Percentiles rank a stretch among this genome's conserved stretches.
phyloP scores from a whole-genome alignment of 2,797 vertebrate species.

The Oreortyx pictus region DNA sequence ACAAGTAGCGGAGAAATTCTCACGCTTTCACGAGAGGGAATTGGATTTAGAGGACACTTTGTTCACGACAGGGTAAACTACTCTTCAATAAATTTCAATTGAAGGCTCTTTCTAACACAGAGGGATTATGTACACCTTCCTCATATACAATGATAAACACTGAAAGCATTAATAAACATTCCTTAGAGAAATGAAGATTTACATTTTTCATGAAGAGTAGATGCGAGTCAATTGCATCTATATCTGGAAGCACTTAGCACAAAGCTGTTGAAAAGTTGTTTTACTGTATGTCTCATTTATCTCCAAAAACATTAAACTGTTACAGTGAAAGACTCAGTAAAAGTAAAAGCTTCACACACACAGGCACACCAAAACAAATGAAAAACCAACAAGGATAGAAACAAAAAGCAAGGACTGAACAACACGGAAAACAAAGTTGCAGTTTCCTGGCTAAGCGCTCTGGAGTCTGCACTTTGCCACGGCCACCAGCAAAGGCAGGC shows the following conservation, averaged over 20 bases:
- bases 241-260: slow-evolving; percentile 16
- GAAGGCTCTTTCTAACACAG: slow-evolving; percentile 52
- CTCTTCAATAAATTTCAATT: slow-evolving; percentile 62
- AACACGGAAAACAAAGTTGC: background rate
- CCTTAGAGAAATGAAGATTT: slow-evolving; percentile 22
- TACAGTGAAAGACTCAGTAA: background rate
- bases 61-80: slow-evolving; percentile 61
- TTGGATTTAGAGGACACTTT: slow-evolving; percentile 65
- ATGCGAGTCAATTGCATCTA: background rate
- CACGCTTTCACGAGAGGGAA: slow-evolving; percentile 70
- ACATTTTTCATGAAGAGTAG: background rate
- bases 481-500: background rate
- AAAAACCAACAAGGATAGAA: background rate
- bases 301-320: background rate
- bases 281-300: background rate
- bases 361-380: background rate
- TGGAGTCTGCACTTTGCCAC: background rate
- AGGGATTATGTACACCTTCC: slow-evolving; percentile 40
- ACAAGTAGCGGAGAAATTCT: slow-evolving; percentile 73
- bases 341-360: background rate
- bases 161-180: slow-evolving; percentile 43
- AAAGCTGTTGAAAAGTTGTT: background rate
- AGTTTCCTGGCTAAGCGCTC: background rate
- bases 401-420: background rate
- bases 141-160: background rate